Base-by-base conservation (phyloP, 2,113 vertebrate species). In the Oryzias woworae region DNA sequence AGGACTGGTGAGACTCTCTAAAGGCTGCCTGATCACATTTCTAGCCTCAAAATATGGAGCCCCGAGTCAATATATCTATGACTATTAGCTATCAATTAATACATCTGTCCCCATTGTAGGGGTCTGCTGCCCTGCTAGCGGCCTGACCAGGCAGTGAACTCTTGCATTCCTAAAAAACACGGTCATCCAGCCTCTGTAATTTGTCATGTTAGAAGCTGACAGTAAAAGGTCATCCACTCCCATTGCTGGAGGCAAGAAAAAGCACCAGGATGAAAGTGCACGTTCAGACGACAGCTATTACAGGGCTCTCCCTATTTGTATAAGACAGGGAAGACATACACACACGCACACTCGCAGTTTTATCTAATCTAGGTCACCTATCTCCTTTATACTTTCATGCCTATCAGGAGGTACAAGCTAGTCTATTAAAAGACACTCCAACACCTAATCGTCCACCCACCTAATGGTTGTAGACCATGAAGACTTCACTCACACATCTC, bases 171-270 rank as follows among this genome's bases (percentile, higher is more conserved):
- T 92, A 88, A 89, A 92, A 92, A 92, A 91, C 90, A 92, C 87
- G 88, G 89, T 88, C 90, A 90, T 89, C 88, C 89, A 87, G 84
- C 74, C 80, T 88, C 82, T 87, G 90, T 86, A 90, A 88, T 93
- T 92, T 92, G 92, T 93, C 92, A 93, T 90, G 85, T 91, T 88
- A 77, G 86, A 87, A 88, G 87, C 78, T 92, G 92, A 92, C 92
- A 92, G 92, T 91, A 90, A 93, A 92, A 92, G 92, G 92, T 92
- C 92, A 92, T 90, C 86, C 84, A 84, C 88, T 91, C 91, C 90
- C 89, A 91, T 91, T 77, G 92, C 91, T 84, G 81, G 81, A 87
- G 91, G 90, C 90, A 85, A 92, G 85, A 90, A 91, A 91, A 84
- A 87, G 88, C 85, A 88, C 86, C 78, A 82, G 88, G 90, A 92